A percentile compares a stretch with the other conserved stretches of the same genome.
Conservation (phyloP, 30 jellyfish, hydroid and myxozoan species). For the Aurelia aurita region DNA sequence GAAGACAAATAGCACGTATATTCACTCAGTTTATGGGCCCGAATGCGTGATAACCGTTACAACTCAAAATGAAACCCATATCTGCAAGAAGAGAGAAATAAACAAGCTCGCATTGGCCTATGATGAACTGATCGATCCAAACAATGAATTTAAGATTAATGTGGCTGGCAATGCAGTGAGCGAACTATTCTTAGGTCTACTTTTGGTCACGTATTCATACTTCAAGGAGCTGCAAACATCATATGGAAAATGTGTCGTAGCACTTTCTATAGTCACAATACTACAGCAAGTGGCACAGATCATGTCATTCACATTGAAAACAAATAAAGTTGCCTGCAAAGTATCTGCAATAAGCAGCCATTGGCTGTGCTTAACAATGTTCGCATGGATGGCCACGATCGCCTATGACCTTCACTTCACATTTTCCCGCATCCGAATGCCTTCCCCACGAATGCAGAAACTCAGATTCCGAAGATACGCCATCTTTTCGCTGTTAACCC, state of each 20-base stretch:
- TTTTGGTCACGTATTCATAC: conserved; percentile 26
- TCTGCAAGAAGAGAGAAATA: not conserved
- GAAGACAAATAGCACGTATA: not conserved
- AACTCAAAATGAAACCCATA: conserved; percentile 6
- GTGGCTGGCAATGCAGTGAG: conserved; percentile 35
- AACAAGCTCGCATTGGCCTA: not conserved
- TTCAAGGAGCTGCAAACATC: conserved; percentile 62
- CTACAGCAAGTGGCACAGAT: conserved; percentile 6
- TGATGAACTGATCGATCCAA: not conserved
- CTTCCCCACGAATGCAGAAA: conserved; percentile 28
- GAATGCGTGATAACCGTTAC: not conserved
- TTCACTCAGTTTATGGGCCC: not conserved
- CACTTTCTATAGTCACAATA: conserved; percentile 28
- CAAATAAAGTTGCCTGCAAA: conserved; percentile 16
- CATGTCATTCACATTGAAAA: not conserved
- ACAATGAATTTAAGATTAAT: not conserved
- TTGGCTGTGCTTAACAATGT: conserved; percentile 43
- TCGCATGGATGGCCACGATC: conserved; percentile 62
- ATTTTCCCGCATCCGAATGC: conserved; percentile 30
- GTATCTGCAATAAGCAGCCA: conserved; percentile 19
- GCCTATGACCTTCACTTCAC: conserved; percentile 47
- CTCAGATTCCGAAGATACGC: conserved; percentile 21
- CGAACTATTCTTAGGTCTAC: conserved; percentile 15
- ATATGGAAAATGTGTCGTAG: conserved; percentile 49
- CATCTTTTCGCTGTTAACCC: conserved; percentile 5